Evolutionary conservation across 2,113 vertebrate species (phyloP).

Genomic region (Ahaetulla prasina): DNA sequence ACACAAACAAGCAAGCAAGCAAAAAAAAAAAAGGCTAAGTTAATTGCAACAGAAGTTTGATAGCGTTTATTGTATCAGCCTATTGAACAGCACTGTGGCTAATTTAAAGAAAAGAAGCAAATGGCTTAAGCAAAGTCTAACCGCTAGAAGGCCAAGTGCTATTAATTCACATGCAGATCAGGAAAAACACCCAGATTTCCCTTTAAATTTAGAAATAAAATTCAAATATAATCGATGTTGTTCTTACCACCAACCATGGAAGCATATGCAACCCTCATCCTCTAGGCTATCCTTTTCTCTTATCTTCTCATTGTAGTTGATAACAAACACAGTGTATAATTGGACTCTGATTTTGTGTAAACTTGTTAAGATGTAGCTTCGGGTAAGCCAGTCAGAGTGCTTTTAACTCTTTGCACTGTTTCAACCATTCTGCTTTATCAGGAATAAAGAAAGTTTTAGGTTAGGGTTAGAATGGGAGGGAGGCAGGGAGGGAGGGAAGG

Average conservation of each 20-base stretch:
- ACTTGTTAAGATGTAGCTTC: conserved; percentile 47
- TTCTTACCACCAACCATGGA: conserved; percentile 19
- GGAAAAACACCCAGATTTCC: neutral
- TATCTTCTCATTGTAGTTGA: conserved; percentile 29
- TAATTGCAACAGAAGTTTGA: neutral
- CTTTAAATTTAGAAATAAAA: conserved; percentile 42
- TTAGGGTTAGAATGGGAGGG: neutral
- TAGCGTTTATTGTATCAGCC: neutral
- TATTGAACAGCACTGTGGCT: neutral
- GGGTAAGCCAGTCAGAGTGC: conserved; percentile 15
- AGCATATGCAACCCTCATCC: conserved; percentile 1
- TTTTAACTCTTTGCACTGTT: conserved; percentile 46
- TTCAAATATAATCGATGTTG: conserved; percentile 11
- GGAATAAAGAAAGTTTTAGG: neutral
- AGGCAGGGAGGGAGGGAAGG: too few species aligned
- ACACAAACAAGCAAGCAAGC: neutral
- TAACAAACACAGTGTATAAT: conserved; percentile 50
- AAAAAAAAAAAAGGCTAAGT: neutral
- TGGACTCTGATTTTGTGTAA: conserved; percentile 49
- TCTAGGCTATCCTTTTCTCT: conserved; percentile 7
- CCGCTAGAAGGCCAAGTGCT: neutral
- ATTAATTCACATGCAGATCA: conserved; percentile 13
- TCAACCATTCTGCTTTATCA: neutral
- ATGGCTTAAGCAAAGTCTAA: neutral
- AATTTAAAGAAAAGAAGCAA: neutral